phyloP scores from a whole-genome alignment of 2,888 invertebrate species.

The Melanotus villosus region DNA sequence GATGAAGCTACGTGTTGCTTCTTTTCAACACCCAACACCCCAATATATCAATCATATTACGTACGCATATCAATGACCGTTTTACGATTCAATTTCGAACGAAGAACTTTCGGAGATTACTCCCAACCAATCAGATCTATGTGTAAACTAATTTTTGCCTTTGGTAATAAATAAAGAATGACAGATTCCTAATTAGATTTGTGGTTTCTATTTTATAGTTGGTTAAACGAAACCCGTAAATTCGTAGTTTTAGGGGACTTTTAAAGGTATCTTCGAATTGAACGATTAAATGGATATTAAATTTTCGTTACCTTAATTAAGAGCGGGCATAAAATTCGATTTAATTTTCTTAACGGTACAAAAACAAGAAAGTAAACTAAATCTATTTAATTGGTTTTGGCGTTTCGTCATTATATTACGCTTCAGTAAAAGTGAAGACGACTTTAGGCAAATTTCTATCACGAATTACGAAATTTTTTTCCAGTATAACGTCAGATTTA shows the following conservation, averaged over 20 bases:
- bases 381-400: too few relatives aligned
- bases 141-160: background rate
- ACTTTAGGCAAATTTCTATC: too few relatives aligned
- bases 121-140: background rate
- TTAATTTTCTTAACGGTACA: too few relatives aligned
- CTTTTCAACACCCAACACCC: conserved; percentile 59
- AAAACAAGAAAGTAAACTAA: too few relatives aligned
- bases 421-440: too few relatives aligned
- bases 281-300: too few relatives aligned
- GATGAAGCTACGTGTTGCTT: conserved; percentile 56
- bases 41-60: conserved; percentile 67
- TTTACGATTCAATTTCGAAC: conserved; percentile 31
- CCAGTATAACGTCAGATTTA: too few relatives aligned
- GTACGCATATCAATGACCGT: conserved; percentile 64
- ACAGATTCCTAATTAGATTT: conserved; percentile 27
- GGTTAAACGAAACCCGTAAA: conserved; percentile 5
- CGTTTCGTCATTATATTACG: too few relatives aligned
- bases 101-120: background rate
- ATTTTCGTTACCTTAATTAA: too few relatives aligned
- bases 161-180: conserved; percentile 21
- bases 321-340: too few relatives aligned
- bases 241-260: background rate
- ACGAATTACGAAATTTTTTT: too few relatives aligned
- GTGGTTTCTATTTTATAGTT: background rate
- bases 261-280: too few relatives aligned